Evolutionary conservation across 1,140 invertebrate species (phyloP).

Genomic region (Leptinotarsa lineolata): DNA sequence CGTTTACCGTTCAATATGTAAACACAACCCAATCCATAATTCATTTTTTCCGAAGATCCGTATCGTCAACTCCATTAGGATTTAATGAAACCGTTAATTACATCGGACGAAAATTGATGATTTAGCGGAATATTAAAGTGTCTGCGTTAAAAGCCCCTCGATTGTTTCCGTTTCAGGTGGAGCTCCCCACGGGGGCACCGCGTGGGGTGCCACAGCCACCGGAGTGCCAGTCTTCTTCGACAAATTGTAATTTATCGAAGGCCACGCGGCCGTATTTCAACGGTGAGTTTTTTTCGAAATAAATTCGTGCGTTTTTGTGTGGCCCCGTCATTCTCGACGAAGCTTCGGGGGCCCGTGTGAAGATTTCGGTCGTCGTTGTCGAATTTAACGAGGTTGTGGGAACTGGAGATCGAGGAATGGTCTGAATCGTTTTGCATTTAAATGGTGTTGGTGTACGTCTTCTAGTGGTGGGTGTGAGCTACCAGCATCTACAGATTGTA

Average conservation of each 20-base stretch:
- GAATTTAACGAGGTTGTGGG: slow-evolving; percentile 13
- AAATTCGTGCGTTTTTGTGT: slow-evolving; percentile 28
- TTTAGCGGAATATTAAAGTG: slow-evolving; percentile 44
- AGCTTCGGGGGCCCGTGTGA: not conserved
- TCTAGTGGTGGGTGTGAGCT: not conserved
- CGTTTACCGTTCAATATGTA: not conserved
- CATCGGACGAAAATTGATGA: slow-evolving; percentile 40
- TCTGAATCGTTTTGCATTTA: slow-evolving; percentile 17
- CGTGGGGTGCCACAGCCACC: slow-evolving; percentile 44
- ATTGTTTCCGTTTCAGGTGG: slow-evolving; percentile 38
- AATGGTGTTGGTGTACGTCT: not conserved
- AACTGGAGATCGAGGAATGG: slow-evolving; percentile 5
- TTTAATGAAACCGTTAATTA: slow-evolving; percentile 30
- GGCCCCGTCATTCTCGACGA: slow-evolving; percentile 26
- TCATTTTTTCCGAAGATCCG: slow-evolving; percentile 2
- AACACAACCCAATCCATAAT: not conserved
- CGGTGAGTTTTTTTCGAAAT: slow-evolving; percentile 22
- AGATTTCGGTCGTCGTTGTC: not conserved
- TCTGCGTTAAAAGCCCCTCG: slow-evolving; percentile 33
- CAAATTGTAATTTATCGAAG: slow-evolving; percentile 47
- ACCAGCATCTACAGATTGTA: not conserved
- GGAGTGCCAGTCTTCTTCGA: slow-evolving; percentile 37
- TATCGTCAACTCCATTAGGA: slow-evolving; percentile 7
- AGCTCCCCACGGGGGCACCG: slow-evolving; percentile 33
- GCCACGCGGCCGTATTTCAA: slow-evolving; percentile 21